Evolutionary conservation across 2,888 invertebrate species (phyloP), one percentile per base, ranked within the genome.

Genomic region (Diadegma fenestrale): DNA sequence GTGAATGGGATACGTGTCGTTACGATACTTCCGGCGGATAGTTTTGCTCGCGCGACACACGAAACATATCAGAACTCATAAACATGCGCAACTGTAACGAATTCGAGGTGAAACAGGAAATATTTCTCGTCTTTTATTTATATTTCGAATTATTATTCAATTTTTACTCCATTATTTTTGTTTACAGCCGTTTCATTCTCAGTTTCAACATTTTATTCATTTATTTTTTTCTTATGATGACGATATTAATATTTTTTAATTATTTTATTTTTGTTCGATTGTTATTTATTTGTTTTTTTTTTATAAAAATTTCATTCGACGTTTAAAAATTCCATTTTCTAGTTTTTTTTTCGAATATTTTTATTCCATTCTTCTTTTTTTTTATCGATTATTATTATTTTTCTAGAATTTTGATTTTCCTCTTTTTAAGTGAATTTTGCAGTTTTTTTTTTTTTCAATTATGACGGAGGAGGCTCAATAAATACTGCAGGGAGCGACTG

Each of bases 1-100:
- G 91, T 89, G 90, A 91, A 91, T 90, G 89, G 89, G 91, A 92
- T 91, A 93, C 91, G 90, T 90, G 91, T 92, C 93, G 91, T 93
- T 90, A 91, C 92, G 91, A 93, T 92, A 93, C 93, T 93, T 93
- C 93, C 93, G 93, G 92, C 89, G 92, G 91, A 91, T 91, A 90
- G 89, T 87, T 88, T 79, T 71, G 77, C 81, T 73, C 84, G 30
- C 84, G 30, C 30, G 88, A 78, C 80, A 76, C 73, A 58, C 80
- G 81, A 73, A 81, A 76, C 82, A 72, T 68, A 64, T 43, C 45
- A 30, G 30, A 63, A 43, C n/a, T 17, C 30, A 43, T 26, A 30
- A 19, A 43, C 43, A 41, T 33, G 72, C 37, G n/a, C 26, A 5
- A 63, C 58, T 58, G 54, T 48, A 30, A 85, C 63, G 77, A 77